Conservation (phyloP, 2,113 vertebrate genomes). For the Fulmarus glacialis region DNA sequence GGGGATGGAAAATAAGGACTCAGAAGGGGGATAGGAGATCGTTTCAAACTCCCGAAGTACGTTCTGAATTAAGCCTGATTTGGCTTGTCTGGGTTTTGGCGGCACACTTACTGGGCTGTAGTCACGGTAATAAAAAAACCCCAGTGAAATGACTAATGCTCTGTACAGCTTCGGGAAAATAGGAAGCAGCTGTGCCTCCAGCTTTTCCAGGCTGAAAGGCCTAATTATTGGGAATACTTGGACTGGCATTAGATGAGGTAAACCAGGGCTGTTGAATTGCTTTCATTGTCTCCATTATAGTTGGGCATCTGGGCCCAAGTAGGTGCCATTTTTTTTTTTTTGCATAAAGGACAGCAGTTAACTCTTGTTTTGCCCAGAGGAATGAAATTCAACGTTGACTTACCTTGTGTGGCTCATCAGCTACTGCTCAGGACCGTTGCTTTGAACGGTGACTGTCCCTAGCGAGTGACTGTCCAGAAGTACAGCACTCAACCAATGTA, state of each 20-base stretch:
- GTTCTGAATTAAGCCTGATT: background rate
- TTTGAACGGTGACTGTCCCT: background rate
- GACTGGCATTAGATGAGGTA: constrained; percentile 42
- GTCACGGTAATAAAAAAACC: constrained; percentile 7
- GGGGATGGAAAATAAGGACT: background rate
- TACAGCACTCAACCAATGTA: background rate
- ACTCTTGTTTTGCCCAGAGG: background rate
- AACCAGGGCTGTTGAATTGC: constrained; percentile 28
- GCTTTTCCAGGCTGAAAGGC: constrained; percentile 60
- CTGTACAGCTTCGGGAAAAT: constrained; percentile 49
- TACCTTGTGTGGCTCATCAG: background rate
- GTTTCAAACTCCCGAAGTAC: background rate
- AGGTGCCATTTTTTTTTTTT: constrained; percentile 6
- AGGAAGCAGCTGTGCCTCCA: constrained; percentile 61
- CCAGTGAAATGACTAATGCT: constrained; percentile 57
- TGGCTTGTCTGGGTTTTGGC: constrained; percentile 26
- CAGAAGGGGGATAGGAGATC: background rate
- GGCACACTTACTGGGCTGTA: background rate
- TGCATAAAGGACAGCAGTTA: background rate
- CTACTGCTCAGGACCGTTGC: background rate
- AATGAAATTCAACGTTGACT: background rate
- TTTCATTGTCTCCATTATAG: background rate
- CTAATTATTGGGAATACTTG: constrained; percentile 61
- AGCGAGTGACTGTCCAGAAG: background rate
- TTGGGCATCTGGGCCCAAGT: constrained; percentile 11